Percentiles rank a stretch among this genome's conserved stretches.
Evolutionary conservation across 2,797 vertebrate genomes (phyloP).

Genomic region (Scarus forsteni): DNA sequence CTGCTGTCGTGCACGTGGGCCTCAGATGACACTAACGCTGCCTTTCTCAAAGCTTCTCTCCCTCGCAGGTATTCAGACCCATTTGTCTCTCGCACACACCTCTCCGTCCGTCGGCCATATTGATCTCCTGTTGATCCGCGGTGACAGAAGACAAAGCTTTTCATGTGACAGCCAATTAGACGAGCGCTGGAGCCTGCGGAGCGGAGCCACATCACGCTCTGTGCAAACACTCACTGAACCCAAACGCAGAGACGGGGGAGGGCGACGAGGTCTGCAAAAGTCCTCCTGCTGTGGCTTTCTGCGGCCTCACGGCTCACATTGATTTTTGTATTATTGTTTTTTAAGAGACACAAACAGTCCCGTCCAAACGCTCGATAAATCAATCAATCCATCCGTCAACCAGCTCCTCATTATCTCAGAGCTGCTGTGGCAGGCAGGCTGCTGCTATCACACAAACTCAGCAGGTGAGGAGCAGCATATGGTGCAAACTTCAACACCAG

Average conservation of each 20-base stretch:
- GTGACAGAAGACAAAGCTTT: slow-evolving; percentile 80
- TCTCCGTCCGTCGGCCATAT: slow-evolving; percentile 62
- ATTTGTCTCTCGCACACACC: slow-evolving; percentile 45
- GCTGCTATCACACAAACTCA: neutral
- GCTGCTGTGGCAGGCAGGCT: neutral
- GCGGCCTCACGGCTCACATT: slow-evolving; percentile 38
- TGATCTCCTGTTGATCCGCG: slow-evolving; percentile 74
- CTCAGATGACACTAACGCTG: slow-evolving; percentile 62
- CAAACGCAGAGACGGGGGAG: slow-evolving; percentile 18
- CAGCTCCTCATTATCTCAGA: slow-evolving; percentile 26
- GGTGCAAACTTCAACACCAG: neutral
- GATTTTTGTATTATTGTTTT: slow-evolving; percentile 67
- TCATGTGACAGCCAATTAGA: slow-evolving; percentile 81
- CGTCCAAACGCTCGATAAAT: slow-evolving; percentile 34
- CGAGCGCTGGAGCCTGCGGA: slow-evolving; percentile 49
- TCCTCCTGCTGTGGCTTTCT: slow-evolving; percentile 10
- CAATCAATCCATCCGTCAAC: slow-evolving; percentile 39
- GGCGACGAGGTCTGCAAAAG: slow-evolving; percentile 16
- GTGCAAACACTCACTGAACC: slow-evolving; percentile 51
- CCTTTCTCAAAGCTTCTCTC: slow-evolving; percentile 59
- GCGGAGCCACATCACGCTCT: slow-evolving; percentile 16
- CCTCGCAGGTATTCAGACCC: slow-evolving; percentile 63
- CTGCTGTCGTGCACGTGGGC: slow-evolving; percentile 19
- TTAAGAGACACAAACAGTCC: slow-evolving; percentile 40
- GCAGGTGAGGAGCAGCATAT: neutral